A percentile compares a stretch with the other conserved stretches of the same genome.
These are phyloP conservation scores for Apodemia duryi DNA, from an alignment of 2,888 invertebrate species.

Conservation along the genomic window DNA sequence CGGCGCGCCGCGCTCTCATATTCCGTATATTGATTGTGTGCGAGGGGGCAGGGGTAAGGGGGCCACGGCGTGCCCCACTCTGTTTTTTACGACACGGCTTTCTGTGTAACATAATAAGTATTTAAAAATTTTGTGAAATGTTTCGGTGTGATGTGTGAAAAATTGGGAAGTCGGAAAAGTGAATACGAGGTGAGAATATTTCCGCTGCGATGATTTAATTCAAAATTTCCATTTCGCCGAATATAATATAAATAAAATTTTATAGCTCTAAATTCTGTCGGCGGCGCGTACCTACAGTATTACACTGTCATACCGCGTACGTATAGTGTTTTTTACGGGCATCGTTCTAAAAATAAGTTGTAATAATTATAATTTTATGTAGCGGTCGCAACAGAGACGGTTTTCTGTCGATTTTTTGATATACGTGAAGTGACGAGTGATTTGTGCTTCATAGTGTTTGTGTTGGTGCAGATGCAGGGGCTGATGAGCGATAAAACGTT, in stretches of 20 bases:
- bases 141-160: slow-evolving; percentile 77
- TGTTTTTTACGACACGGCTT: slow-evolving; percentile 81
- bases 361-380: slow-evolving; percentile 80
- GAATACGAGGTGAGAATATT: slow-evolving; percentile 73
- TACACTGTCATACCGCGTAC: slow-evolving; percentile 79
- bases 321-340: slow-evolving; percentile 80
- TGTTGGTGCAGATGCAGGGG: slow-evolving; percentile 77
- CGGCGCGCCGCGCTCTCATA: slow-evolving; percentile 79
- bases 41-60: slow-evolving; percentile 77
- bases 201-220: slow-evolving; percentile 55
- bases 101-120: slow-evolving; percentile 80
- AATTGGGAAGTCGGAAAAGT: slow-evolving; percentile 69
- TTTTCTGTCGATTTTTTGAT: slow-evolving; percentile 70
- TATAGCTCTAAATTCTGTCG: slow-evolving; percentile 74
- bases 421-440: slow-evolving; percentile 52
- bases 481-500: slow-evolving; percentile 83
- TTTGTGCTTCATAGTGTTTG: slow-evolving; percentile 64
- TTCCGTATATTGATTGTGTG: slow-evolving; percentile 80
- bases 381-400: slow-evolving; percentile 73
- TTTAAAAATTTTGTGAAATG: slow-evolving; percentile 78
- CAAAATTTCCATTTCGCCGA: slow-evolving; percentile 54
- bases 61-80: slow-evolving; percentile 80
- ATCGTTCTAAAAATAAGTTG: slow-evolving; percentile 80
- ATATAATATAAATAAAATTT: slow-evolving; percentile 67
- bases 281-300: slow-evolving; percentile 77